Evolutionary conservation across 2,113 vertebrate genomes (phyloP).

Genomic region (Mobula hypostoma): DNA sequence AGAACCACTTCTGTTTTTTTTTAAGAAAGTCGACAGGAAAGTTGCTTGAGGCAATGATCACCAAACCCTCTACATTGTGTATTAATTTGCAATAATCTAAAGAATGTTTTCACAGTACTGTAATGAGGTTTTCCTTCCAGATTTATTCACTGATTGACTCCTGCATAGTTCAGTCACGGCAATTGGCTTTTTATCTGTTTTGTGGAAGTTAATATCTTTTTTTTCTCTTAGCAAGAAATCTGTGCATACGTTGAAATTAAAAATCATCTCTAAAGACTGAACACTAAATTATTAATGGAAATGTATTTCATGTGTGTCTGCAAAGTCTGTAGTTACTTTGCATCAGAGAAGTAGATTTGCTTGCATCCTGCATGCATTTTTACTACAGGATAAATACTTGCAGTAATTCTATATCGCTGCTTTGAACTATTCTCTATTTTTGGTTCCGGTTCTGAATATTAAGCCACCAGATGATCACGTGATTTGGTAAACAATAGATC

Average conservation of each 20-base stretch:
- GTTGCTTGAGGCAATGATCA: conserved; percentile 38
- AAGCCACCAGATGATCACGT: conserved; percentile 2
- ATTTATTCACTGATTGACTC: not conserved
- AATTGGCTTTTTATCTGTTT: not conserved
- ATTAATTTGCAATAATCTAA: not conserved
- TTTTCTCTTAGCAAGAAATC: not conserved
- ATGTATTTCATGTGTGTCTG: not conserved
- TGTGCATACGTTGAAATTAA: not conserved
- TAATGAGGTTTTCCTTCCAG: not conserved
- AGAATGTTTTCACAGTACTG: not conserved
- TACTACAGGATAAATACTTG: not conserved
- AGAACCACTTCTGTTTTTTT: conserved; percentile 58
- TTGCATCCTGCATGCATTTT: not conserved
- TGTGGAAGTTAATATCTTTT: not conserved
- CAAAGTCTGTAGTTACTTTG: not conserved
- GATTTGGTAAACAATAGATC: conserved; percentile 1
- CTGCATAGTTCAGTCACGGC: not conserved
- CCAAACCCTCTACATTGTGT: not conserved
- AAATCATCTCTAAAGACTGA: not conserved
- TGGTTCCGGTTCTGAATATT: conserved; percentile 28
- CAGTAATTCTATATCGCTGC: not conserved
- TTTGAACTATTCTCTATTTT: not conserved
- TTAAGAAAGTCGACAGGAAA: conserved; percentile 54
- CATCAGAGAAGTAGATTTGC: not conserved
- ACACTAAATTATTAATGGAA: not conserved